A percentile compares a stretch with the other conserved stretches of the same genome.
These are phyloP conservation scores for Lipophrys pholis DNA, from an alignment of 2,113 vertebrate species.

Conservation along the genomic window DNA sequence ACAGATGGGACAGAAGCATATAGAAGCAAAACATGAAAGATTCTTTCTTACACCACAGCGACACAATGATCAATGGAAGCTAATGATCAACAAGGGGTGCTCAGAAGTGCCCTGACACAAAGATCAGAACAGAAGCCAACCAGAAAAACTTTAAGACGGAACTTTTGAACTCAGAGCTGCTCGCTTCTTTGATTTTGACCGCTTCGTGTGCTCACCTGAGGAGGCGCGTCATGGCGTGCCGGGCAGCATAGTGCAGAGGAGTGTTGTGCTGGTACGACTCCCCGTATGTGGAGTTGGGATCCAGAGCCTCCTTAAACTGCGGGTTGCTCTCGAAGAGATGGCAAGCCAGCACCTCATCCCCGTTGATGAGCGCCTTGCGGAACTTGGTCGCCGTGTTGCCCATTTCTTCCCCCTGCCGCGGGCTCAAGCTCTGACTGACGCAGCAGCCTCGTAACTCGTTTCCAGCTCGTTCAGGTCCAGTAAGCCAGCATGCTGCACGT, in stretches of 20 bases:
- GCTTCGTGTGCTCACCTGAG: slow-evolving; percentile 87
- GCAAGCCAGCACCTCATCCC: slow-evolving; percentile 95
- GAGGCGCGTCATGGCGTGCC: slow-evolving; percentile 96
- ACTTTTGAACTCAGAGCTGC: background rate
- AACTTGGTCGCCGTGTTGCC: slow-evolving; percentile 99
- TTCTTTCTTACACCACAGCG: slow-evolving; percentile 17
- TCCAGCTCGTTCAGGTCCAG: slow-evolving; percentile 81
- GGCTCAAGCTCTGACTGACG: slow-evolving; percentile 67
- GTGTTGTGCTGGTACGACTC: slow-evolving; percentile 99
- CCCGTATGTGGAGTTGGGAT: slow-evolving; percentile 97
- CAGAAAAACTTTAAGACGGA: background rate
- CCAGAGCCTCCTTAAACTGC: slow-evolving; percentile 96
- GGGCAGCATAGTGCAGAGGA: slow-evolving; percentile 95
- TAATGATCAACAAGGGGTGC: background rate
- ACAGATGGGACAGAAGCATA: slow-evolving; percentile 70
- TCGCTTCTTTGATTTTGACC: slow-evolving; percentile 5
- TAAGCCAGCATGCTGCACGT: slow-evolving; percentile 84
- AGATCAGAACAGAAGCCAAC: background rate
- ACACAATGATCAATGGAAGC: background rate
- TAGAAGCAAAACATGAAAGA: slow-evolving; percentile 44
- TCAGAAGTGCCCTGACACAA: slow-evolving; percentile 24
- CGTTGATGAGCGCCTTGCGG: slow-evolving; percentile 97
- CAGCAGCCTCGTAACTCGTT: slow-evolving; percentile 46
- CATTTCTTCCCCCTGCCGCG: slow-evolving; percentile 83
- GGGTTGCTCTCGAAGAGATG: slow-evolving; percentile 97